phyloP scores from a whole-genome alignment of 2,888 invertebrate species.

The Plagodis pulveraria region DNA sequence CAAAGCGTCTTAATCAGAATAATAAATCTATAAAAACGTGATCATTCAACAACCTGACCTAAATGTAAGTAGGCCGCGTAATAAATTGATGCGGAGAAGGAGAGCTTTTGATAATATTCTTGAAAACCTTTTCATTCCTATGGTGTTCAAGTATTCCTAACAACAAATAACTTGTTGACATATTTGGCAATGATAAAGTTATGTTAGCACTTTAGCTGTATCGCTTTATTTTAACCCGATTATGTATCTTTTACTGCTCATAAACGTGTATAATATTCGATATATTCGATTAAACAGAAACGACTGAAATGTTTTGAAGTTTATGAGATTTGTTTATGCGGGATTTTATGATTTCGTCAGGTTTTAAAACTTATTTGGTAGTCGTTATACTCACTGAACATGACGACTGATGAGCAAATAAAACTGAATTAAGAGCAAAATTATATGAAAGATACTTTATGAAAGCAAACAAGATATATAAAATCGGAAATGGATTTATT shows the following conservation, averaged over 20 bases:
- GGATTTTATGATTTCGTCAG: not conserved
- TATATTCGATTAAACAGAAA: not conserved
- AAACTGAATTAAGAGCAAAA: too few species aligned
- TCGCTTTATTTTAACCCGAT: constrained; percentile 10
- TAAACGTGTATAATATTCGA: constrained; percentile 11
- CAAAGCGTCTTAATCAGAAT: constrained; percentile 6
- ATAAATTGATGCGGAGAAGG: constrained; percentile 20
- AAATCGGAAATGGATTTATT: too few species aligned
- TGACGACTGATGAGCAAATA: too few species aligned
- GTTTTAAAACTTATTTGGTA: not conserved
- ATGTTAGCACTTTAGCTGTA: constrained; percentile 24
- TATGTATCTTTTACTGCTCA: constrained; percentile 16
- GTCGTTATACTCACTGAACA: too few species aligned
- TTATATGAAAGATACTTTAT: too few species aligned
- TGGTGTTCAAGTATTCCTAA: constrained; percentile 15
- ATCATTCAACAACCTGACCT: constrained; percentile 19
- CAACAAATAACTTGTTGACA: constrained; percentile 22
- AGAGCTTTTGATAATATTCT: constrained; percentile 19
- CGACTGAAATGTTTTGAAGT: not conserved
- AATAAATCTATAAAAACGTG: constrained; percentile 10
- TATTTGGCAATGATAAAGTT: constrained; percentile 15
- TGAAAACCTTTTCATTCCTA: constrained; percentile 23
- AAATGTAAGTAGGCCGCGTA: constrained; percentile 21
- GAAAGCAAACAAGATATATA: too few species aligned
- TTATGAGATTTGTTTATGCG: not conserved